Evolutionary conservation across 2,113 vertebrate species (phyloP), one percentile per base, ranked within the genome.

Genomic region (Actinemys pallida): DNA sequence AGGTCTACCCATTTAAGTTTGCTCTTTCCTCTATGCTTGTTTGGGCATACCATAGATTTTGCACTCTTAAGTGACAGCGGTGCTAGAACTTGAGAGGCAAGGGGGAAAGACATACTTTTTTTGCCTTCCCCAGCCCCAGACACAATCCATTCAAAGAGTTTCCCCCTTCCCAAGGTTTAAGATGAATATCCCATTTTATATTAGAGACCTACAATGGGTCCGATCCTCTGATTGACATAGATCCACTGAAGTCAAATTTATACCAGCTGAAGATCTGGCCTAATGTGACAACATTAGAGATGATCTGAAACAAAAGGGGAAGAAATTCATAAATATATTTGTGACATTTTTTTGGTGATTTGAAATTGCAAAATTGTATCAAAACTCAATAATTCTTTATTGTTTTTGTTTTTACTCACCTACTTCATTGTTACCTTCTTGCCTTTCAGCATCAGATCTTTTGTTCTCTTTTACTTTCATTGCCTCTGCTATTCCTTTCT

Each of bases 181-280:
- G 14, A 57, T 19, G 69, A 54, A 86, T 83, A 93, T 29, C 45
- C 59, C 39, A 27, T 87, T 93, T n/a, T 79, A 57, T 94, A 65
- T 1, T 87, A 88, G 90, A 83, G 90, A 90, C 93, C 82, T 81
- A 76, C 86, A 92, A 39, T 88, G 94, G 84, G 47, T 89, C 88
- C 59, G 65, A 25, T 19, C 65, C 59, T 91, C 72, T 62, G 81
- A 87, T 39, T 83, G 91, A 11, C 22, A 13, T 12, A 82, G 62
- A 80, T 35, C 31, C 31, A 65, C 62, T 65, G 14, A 65, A 65
- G 62, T 65, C 31, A 65, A 65, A 65, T 35, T 65, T 35, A n/a
- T 16, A 19, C 16, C 35, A n/a, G 31, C 35, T n/a, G 35, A 69
- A 62, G 59, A 62, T 62, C 59, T 62, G 29, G 59, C 59, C 59